Base-by-base conservation (phyloP, 2,113 vertebrate species). In the Neoarius graeffei region DNA sequence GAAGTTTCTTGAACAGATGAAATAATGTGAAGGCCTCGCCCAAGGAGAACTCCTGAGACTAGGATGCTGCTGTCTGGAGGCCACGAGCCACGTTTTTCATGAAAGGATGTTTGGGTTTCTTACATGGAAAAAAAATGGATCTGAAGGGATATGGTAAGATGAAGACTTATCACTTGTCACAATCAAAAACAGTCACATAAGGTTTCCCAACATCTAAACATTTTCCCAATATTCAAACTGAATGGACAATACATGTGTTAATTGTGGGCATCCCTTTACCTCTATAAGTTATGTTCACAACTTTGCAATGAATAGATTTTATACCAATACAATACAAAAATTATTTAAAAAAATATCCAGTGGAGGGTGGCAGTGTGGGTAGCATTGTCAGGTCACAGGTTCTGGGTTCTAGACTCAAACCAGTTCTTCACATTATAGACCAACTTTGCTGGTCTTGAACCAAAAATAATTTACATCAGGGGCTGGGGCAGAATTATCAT, bases 31-130 rank as follows among this genome's bases (percentile, higher is more conserved):
- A 73, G 85, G 89, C 79, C 86, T 79, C 64, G 87, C 77, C 89
- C 85, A 71, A 60, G 54, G 59, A 62, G 23, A 91, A 30, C 57
- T 17, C 8, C 27, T 13, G 50, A 67, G 20, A 9, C 8, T 19
- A 57, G 59, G 89, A 92, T 83, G 89, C 87, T 79, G 74, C 81
- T 85, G 87, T 77, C 86, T 92, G 79, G 73, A 89, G 90, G 85
- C 71, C 80, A 84, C 76, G 48, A 14, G 52, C 48, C 4, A 60
- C 87, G 67, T 69, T 87, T 85, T 81, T 79, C 14, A 69, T 85
- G 42, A 69, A 85, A 80, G 73, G 27, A 42, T 74, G 66, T 76
- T 83, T 80, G 42, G 76, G 76, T 87, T 84, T 88, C 35, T 82
- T 60, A 14, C 11, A 27, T 48, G 52, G 11, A 66, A 57, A 83